phyloP scores from a whole-genome alignment of 2,888 invertebrate genomes.

The Trissolcus japonicus region DNA sequence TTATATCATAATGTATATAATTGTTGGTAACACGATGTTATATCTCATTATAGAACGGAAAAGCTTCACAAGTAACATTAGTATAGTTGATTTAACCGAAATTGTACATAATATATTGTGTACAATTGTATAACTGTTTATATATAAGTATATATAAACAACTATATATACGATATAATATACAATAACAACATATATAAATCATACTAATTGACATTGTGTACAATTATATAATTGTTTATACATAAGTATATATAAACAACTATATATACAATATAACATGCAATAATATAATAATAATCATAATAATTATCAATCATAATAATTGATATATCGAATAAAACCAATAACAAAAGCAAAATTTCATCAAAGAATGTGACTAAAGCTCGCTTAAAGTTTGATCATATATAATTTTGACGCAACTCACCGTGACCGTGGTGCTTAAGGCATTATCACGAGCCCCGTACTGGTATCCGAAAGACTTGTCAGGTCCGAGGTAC shows the following conservation, averaged over 20 bases:
- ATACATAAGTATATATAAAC: too few relatives aligned
- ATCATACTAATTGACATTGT: too few relatives aligned
- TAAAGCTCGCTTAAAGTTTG: background rate
- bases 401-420: background rate
- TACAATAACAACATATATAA: too few relatives aligned
- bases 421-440: constrained; percentile 27
- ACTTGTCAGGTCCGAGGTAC: constrained; percentile 40
- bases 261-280: too few relatives aligned
- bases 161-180: too few relatives aligned
- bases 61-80: too few relatives aligned
- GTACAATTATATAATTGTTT: too few relatives aligned
- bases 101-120: background rate
- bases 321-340: too few relatives aligned
- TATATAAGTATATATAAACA: background rate
- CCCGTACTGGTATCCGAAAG: constrained; percentile 47
- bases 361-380: background rate
- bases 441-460: constrained; percentile 24
- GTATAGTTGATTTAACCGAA: background rate
- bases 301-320: too few relatives aligned
- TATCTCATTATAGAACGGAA: background rate
- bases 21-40: background rate
- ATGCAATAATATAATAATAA: too few relatives aligned
- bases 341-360: background rate
- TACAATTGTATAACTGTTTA: background rate
- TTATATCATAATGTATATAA: background rate